Evolutionary conservation across 2,888 invertebrate genomes (phyloP).

Genomic region (Philopedon plagiatum): DNA sequence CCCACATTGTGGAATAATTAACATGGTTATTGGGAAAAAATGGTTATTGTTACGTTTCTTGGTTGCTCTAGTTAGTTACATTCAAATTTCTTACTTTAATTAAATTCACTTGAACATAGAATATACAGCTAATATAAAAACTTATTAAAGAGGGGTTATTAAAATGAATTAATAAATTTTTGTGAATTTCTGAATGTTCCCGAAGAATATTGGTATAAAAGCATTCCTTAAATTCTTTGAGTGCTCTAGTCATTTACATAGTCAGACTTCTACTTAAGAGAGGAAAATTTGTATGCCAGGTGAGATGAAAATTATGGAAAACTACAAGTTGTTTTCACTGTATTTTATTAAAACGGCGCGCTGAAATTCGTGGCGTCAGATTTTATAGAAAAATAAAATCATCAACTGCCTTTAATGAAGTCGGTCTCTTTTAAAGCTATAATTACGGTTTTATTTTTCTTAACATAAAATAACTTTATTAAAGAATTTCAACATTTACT

Average conservation of each 20-base stretch:
- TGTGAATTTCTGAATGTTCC: no score
- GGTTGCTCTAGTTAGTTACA: no score
- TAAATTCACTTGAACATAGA: no score
- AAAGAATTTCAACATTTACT: not conserved
- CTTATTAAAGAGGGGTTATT: no score
- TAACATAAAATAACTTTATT: not conserved
- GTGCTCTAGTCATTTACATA: not conserved
- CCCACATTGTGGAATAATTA: no score
- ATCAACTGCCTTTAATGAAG: not conserved
- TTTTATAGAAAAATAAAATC: not conserved
- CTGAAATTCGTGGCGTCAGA: not conserved
- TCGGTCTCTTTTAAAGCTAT: not conserved
- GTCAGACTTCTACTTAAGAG: not conserved
- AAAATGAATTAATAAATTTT: no score
- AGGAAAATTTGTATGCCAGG: conserved; percentile 14
- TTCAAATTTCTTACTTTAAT: no score
- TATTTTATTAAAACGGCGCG: conserved; percentile 6
- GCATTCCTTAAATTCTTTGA: not conserved
- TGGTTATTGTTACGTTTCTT: no score
- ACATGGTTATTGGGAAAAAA: no score
- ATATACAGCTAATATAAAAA: no score
- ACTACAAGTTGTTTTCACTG: conserved; percentile 3
- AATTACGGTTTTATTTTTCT: not conserved
- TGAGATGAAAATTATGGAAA: conserved; percentile 11
- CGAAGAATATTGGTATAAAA: no score